Percentiles rank a stretch among this genome's conserved stretches.
phyloP scores from a whole-genome alignment of 1,140 invertebrate species.

The Neodiprion virginianus region DNA sequence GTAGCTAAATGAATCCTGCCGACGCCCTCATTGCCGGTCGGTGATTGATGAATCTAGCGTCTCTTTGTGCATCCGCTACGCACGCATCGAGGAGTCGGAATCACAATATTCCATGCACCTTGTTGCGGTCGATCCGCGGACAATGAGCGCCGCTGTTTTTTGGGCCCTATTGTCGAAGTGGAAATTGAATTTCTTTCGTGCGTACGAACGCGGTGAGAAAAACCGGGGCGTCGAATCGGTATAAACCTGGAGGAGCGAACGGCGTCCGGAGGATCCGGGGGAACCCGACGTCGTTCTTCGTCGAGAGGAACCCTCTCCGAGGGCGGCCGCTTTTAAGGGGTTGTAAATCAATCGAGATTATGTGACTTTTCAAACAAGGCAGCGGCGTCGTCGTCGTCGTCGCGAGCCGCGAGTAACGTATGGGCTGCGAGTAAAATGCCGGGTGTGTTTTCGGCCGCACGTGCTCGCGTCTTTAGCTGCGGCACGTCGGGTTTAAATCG shows the following conservation, averaged over 20 bases:
- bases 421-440: neutral
- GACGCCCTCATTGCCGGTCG: constrained; percentile 50
- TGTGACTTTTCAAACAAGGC: constrained; percentile 53
- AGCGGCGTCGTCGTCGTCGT: constrained; percentile 33
- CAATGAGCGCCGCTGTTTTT: neutral
- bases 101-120: neutral
- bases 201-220: constrained; percentile 34
- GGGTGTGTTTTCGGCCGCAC: neutral
- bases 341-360: constrained; percentile 54
- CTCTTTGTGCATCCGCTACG: constrained; percentile 41
- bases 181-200: constrained; percentile 32
- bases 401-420: constrained; percentile 1
- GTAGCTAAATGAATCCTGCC: constrained; percentile 54
- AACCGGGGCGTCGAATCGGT: constrained; percentile 27
- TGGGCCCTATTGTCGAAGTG: neutral
- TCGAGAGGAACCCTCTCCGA: neutral
- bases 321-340: neutral
- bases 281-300: constrained; percentile 31
- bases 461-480: no score
- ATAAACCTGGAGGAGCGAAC: constrained; percentile 45
- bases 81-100: neutral
- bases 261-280: constrained; percentile 42
- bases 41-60: constrained; percentile 52
- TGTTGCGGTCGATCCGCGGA: neutral
- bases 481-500: neutral